Conservation (phyloP, 2,888 invertebrate genomes). For the Pristionchus fissidentatus region DNA sequence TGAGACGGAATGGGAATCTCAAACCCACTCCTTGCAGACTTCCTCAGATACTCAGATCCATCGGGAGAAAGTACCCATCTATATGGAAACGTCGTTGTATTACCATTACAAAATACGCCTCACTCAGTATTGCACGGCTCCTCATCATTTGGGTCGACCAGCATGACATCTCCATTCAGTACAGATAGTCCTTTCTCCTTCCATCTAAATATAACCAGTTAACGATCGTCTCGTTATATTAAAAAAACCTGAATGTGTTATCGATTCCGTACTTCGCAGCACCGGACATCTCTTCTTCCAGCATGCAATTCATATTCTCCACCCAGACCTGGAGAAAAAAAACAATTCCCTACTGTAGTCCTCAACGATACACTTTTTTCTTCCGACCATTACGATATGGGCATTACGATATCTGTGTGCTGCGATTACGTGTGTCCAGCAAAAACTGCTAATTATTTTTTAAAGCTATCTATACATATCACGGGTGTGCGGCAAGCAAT, state of each 20-base stretch:
- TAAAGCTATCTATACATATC: no score
- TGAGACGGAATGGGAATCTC: constrained; percentile 72
- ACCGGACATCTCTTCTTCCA: constrained; percentile 65
- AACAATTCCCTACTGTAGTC: no score
- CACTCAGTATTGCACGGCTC: constrained; percentile 63
- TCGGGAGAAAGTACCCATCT: constrained; percentile 67
- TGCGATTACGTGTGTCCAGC: no score
- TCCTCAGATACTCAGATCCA: constrained; percentile 65
- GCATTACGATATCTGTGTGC: no score
- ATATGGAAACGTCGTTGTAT: background rate
- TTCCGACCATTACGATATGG: no score
- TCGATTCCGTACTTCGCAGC: constrained; percentile 63
- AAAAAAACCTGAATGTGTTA: constrained; percentile 53
- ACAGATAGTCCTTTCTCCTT: constrained; percentile 68
- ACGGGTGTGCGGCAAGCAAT: no score
- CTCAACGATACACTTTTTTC: no score
- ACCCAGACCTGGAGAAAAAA: constrained; percentile 68
- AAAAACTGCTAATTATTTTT: no score
- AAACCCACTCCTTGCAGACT: constrained; percentile 67
- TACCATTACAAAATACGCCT: background rate
- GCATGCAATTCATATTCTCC: constrained; percentile 69
- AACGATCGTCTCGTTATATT: background rate
- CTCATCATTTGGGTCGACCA: constrained; percentile 73
- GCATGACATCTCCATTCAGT: constrained; percentile 67
- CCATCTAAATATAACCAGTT: constrained; percentile 52